Conservation (phyloP, 1,140 invertebrate species). For the Orius insidiosus region DNA sequence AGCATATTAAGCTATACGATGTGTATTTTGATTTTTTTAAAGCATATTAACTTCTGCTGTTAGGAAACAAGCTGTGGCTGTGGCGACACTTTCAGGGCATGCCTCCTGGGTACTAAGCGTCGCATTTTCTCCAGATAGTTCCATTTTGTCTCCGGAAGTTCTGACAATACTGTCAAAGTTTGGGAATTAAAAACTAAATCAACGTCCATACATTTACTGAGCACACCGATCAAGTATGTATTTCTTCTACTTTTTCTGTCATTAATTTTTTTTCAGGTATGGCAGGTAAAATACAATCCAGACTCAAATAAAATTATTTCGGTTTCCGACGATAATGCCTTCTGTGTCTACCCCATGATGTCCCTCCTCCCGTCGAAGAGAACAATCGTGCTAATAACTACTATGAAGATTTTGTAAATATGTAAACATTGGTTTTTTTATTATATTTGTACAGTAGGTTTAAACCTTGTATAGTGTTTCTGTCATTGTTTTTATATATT, state of each 20-base stretch:
- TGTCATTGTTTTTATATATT: no score
- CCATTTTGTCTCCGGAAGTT: constrained; percentile 89
- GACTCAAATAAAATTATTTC: constrained; percentile 68
- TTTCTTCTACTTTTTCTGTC: constrained; percentile 17
- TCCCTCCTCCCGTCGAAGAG: not conserved
- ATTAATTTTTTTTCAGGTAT: constrained; percentile 45
- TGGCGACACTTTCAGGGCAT: constrained; percentile 83
- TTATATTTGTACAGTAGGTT: no score
- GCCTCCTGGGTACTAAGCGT: constrained; percentile 93
- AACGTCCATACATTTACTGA: constrained; percentile 87
- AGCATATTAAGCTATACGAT: constrained; percentile 93
- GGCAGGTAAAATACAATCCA: constrained; percentile 67
- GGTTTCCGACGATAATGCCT: constrained; percentile 76
- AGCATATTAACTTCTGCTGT: constrained; percentile 12
- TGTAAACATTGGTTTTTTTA: no score
- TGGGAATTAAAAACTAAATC: constrained; percentile 75
- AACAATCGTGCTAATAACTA: no score
- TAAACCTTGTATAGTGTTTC: no score
- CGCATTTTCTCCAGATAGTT: constrained; percentile 77
- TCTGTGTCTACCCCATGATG: constrained; percentile 53
- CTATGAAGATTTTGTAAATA: no score
- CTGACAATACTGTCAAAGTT: constrained; percentile 87
- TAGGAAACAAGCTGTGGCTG: constrained; percentile 77
- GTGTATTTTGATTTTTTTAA: constrained; percentile 51
- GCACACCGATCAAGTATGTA: constrained; percentile 69